Conservation (phyloP, 2,888 invertebrate species). For the Palloptera scutellata region DNA sequence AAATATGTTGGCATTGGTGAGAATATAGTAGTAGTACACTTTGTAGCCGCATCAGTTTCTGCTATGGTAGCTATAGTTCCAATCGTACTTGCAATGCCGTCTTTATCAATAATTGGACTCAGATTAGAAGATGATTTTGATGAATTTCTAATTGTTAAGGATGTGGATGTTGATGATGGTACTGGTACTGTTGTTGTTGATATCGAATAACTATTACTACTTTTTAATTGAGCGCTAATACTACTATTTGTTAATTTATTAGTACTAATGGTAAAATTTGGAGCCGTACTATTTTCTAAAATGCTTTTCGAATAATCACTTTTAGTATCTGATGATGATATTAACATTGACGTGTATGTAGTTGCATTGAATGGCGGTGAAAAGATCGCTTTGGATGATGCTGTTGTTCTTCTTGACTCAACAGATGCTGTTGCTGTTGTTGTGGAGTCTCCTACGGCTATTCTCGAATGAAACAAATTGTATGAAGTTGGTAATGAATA, state of each 20-base stretch:
- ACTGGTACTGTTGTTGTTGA: constrained; percentile 9
- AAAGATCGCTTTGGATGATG: not conserved
- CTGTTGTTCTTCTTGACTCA: not conserved
- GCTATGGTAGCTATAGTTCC: constrained; percentile 21
- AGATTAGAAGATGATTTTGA: not conserved
- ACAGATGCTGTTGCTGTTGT: constrained; percentile 4
- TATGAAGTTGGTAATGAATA: constrained; percentile 14
- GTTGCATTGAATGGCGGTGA: constrained; percentile 10
- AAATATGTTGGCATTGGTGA: constrained; percentile 22
- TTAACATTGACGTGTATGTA: constrained; percentile 1
- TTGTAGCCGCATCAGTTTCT: not conserved
- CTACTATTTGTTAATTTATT: not conserved
- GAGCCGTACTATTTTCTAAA: too few species aligned
- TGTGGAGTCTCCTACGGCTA: not conserved
- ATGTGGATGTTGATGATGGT: not conserved
- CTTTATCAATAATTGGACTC: not conserved
- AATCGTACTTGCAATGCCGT: constrained; percentile 1
- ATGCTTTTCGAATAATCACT: too few species aligned
- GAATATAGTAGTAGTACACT: not conserved
- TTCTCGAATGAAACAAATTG: constrained; percentile 7
- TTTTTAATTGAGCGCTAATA: not conserved
- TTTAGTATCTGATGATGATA: not conserved
- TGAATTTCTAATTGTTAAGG: not conserved
- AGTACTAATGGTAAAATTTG: too few species aligned
- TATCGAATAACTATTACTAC: not conserved